Evolutionary conservation across 2,113 vertebrate species (phyloP).

Genomic region (Nesoenas mayeri): DNA sequence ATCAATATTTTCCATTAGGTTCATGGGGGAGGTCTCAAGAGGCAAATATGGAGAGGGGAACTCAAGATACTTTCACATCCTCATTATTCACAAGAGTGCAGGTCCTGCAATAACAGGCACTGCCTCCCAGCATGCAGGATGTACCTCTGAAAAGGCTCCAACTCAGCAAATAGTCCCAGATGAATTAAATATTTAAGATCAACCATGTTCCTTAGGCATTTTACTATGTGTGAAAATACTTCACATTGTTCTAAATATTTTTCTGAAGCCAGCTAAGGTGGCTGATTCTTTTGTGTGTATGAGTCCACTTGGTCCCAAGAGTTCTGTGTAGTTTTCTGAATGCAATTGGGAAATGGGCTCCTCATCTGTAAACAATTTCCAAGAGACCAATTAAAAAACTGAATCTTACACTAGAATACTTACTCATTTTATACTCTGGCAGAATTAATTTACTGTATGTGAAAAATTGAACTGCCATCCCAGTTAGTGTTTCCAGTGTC

Average conservation of each 20-base stretch:
- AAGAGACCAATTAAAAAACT: background rate
- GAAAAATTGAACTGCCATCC: background rate
- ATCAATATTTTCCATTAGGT: background rate
- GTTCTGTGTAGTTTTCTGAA: background rate
- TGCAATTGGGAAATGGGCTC: background rate
- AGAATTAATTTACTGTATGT: background rate
- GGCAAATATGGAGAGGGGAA: background rate
- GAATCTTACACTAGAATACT: background rate
- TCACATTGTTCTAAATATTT: background rate
- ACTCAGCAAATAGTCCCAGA: background rate
- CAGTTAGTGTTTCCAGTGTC: background rate
- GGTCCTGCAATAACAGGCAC: background rate
- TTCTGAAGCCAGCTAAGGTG: background rate
- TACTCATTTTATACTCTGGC: background rate
- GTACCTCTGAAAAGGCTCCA: background rate
- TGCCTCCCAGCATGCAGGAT: background rate
- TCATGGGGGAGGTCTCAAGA: background rate
- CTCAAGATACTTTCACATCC: background rate
- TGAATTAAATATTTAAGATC: background rate
- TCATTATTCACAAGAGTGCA: fast-evolving
- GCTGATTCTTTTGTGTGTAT: background rate
- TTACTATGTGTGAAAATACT: background rate
- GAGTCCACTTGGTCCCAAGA: background rate
- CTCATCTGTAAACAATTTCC: background rate
- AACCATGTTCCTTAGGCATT: background rate